Conservation (phyloP, 2,888 invertebrate genomes). For the Eudemis profundana region DNA sequence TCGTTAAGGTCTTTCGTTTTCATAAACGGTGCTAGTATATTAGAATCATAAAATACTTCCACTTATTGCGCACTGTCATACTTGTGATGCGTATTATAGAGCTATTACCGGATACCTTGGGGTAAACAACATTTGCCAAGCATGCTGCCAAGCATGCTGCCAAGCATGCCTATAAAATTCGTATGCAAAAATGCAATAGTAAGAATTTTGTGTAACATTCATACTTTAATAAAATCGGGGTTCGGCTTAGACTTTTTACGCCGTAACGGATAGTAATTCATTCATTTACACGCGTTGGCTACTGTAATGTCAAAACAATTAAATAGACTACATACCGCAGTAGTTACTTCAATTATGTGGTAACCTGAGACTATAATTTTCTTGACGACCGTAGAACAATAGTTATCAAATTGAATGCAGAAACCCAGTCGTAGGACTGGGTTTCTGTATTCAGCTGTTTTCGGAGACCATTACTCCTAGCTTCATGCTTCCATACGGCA, state of each 20-base stretch:
- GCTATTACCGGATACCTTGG: too few species aligned
- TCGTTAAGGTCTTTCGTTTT: slow-evolving; percentile 18
- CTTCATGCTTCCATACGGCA: neutral
- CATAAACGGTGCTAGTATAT: slow-evolving; percentile 13
- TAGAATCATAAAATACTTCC: neutral
- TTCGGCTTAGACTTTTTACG: neutral
- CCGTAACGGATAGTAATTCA: neutral
- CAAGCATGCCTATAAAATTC: too few species aligned
- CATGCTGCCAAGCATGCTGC: too few species aligned
- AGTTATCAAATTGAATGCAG: neutral
- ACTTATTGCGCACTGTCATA: too few species aligned
- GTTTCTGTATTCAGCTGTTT: neutral
- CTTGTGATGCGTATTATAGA: neutral
- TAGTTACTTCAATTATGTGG: slow-evolving; percentile 6
- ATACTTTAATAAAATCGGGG: too few species aligned
- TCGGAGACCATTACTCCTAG: neutral
- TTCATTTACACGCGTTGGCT: neutral
- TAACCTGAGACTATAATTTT: slow-evolving; percentile 13
- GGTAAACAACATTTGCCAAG: too few species aligned
- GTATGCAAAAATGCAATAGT: too few species aligned
- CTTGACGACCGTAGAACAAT: neutral
- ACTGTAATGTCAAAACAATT: slow-evolving; percentile 11
- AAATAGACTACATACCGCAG: slow-evolving; percentile 2
- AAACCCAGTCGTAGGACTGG: too few species aligned
- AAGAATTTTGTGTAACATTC: too few species aligned